Evolutionary conservation across 2,113 vertebrate species (phyloP), one percentile per base, ranked within the genome.

Genomic region (Tringa solitaria): DNA sequence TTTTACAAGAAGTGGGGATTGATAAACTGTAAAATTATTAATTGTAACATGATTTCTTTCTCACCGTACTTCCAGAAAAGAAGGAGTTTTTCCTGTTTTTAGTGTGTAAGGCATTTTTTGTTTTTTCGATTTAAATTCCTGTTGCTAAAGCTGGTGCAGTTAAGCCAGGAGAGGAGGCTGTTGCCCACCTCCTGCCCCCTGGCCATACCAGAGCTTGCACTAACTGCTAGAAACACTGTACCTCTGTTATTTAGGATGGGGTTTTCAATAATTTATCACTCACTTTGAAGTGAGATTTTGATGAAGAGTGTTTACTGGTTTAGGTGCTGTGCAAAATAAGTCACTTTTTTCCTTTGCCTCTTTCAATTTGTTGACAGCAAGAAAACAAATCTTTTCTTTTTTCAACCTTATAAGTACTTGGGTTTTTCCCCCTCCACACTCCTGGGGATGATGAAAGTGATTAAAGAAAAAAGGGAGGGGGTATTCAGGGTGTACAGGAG

Each of bases 401-500:
- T 91, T 10, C 17, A 60, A 50, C 20, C 14, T 32, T 89, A 0
- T 8, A 74, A 79, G 22, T 75, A 32, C 30, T 77, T 88, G 43
- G 9, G 11, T 14, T 7, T 18, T 2, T 11, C 14, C 7, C 14
- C 1, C 12, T 10, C 15, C 37, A 26, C 18, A 7, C 12, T 56
- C 6, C 43, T 59, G 61, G 14, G 59, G 30, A 43, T 69, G 22
- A 68, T 1, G 2, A 23, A 78, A 74, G 8, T 14, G 15, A 61
- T 51, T 50, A 39, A 41, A 73, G 15, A 32, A 56, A 57, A 37
- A 39, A 9, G 2, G 14, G 11, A 70, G 3, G 12, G 8, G 6
- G 2, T n/a, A 18, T 35, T 92, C 17, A 56, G 46, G 10, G 18
- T 19, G 11, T 80, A 13, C 0, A 2, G 54, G 23, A 59, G 14